A percentile compares a stretch with the other conserved stretches of the same genome.
Evolutionary conservation across 2,113 vertebrate species (phyloP).

Genomic region (Emydura subglobosa): DNA sequence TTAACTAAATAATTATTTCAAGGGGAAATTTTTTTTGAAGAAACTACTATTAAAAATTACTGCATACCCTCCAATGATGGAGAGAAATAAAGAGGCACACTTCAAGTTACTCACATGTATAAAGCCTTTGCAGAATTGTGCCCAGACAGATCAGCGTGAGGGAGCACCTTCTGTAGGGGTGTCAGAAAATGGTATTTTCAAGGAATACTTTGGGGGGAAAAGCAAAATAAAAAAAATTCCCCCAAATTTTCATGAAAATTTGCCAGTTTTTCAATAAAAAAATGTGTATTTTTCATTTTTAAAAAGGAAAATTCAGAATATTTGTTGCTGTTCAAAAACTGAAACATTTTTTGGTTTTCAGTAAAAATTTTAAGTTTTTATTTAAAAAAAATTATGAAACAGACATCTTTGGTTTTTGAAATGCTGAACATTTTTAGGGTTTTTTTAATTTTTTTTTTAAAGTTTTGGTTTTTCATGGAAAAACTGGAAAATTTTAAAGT

Average conservation of each 20-base stretch:
- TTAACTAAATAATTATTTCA: neutral
- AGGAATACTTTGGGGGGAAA: too few species aligned
- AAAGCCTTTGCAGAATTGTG: neutral
- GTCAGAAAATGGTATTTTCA: neutral
- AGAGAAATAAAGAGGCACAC: neutral
- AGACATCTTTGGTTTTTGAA: neutral
- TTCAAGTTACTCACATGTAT: accelerated
- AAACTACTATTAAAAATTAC: neutral
- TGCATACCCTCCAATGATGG: neutral
- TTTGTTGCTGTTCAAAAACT: neutral
- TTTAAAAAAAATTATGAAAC: neutral
- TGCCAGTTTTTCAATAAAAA: neutral
- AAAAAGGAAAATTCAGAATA: neutral
- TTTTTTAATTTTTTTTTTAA: neutral
- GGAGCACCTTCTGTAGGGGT: neutral
- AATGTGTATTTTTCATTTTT: neutral
- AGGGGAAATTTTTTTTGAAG: neutral
- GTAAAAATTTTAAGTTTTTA: neutral
- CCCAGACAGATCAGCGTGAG: neutral
- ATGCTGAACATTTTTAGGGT: too few species aligned
- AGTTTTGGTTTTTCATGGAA: neutral
- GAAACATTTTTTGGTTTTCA: neutral
- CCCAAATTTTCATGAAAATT: neutral
- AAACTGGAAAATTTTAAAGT: neutral
- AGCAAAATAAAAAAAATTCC: neutral